These are phyloP conservation scores for Collichthys lucidus DNA, from an alignment of 2,113 vertebrate genomes.

Conservation along the genomic window DNA sequence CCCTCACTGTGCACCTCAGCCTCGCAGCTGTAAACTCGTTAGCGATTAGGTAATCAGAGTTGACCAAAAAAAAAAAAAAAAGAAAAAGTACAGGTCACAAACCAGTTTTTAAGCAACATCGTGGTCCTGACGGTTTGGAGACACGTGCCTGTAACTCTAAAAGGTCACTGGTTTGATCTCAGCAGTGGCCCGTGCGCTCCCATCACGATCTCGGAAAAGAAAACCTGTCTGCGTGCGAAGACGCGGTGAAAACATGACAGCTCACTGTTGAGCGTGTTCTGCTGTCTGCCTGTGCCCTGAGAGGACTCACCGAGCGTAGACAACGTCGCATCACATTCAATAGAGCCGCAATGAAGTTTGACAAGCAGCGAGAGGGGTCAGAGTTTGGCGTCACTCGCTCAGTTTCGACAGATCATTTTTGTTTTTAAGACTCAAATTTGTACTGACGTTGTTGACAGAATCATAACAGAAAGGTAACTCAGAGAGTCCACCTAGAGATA, in stretches of 20 bases:
- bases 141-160: slow-evolving; percentile 41
- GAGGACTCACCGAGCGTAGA: neutral
- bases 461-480: neutral
- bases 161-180: slow-evolving; percentile 40
- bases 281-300: neutral
- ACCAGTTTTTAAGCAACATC: slow-evolving; percentile 32
- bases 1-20: slow-evolving; percentile 48
- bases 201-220: slow-evolving; percentile 10
- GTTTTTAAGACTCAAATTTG: neutral
- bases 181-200: neutral
- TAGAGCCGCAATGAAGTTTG: neutral
- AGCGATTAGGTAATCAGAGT: slow-evolving; percentile 57
- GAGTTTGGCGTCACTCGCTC: slow-evolving; percentile 1
- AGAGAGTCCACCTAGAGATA: too few species aligned
- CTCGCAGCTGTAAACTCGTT: slow-evolving; percentile 65
- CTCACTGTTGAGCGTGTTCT: neutral
- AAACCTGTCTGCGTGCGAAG: neutral
- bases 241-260: slow-evolving; percentile 20
- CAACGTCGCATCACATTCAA: neutral
- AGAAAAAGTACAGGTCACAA: slow-evolving; percentile 1
- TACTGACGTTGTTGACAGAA: neutral
- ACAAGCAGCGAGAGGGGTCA: neutral
- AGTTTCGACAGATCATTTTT: neutral
- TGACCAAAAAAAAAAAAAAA: slow-evolving; percentile 23
- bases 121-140: neutral